Conservation (phyloP, 2,113 vertebrate species). For the Orthochromis indermauri region DNA sequence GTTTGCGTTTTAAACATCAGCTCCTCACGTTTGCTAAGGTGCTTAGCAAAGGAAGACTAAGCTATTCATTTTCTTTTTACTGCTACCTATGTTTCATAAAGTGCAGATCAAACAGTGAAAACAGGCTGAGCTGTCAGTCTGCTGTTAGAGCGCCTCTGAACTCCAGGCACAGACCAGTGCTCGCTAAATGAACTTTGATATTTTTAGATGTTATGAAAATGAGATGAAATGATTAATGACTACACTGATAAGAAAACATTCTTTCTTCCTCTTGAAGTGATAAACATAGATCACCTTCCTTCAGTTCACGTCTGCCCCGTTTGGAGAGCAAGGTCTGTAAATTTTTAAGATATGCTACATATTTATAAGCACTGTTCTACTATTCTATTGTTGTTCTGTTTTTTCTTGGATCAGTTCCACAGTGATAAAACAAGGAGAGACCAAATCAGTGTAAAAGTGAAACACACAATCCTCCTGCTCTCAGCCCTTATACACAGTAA, state of each 20-base stretch:
- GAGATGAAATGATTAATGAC: not conserved
- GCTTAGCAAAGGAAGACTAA: not conserved
- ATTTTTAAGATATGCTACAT: not conserved
- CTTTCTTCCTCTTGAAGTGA: not conserved
- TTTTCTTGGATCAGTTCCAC: not conserved
- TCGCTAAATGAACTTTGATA: not conserved
- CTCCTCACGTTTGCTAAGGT: fast-evolving
- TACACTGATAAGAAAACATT: not conserved
- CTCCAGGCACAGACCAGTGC: not conserved
- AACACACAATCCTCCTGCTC: not conserved
- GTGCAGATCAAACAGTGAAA: not conserved
- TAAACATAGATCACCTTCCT: not conserved
- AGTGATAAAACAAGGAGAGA: not conserved
- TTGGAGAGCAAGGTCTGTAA: not conserved
- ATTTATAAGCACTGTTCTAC: not conserved
- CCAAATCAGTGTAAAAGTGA: not conserved
- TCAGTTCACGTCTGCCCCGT: not conserved
- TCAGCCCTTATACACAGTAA: not conserved
- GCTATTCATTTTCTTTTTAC: not conserved
- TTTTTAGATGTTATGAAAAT: not conserved
- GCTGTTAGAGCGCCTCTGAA: not conserved
- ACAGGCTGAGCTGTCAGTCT: not conserved
- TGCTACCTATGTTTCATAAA: not conserved
- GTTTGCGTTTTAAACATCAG: not conserved
- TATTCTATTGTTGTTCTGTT: not conserved